phyloP scores from a whole-genome alignment of 2,888 invertebrate genomes.

The Phaedon cochleariae region DNA sequence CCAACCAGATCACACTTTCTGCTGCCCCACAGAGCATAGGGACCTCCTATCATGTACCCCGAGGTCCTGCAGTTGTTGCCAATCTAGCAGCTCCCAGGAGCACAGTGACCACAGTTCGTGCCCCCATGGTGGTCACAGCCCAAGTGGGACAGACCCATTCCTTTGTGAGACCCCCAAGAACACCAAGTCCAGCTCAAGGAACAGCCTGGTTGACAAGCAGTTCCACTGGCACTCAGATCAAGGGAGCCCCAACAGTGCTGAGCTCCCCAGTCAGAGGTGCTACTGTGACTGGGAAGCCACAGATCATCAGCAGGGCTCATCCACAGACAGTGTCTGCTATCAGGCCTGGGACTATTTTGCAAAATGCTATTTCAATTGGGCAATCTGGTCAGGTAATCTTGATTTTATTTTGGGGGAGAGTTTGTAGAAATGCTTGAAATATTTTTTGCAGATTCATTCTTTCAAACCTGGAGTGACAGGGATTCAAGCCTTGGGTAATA shows the following conservation, averaged over 20 bases:
- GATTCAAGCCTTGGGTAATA: constrained; percentile 56
- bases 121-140: constrained; percentile 58
- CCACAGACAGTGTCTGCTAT: constrained; percentile 54
- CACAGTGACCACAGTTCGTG: constrained; percentile 65
- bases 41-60: constrained; percentile 60
- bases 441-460: constrained; percentile 47
- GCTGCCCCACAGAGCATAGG: constrained; percentile 56
- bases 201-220: constrained; percentile 58
- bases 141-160: constrained; percentile 53
- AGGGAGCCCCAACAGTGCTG: constrained; percentile 58
- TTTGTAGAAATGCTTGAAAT: too few species aligned
- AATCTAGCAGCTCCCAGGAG: constrained; percentile 76
- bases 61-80: constrained; percentile 79
- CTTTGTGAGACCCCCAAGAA: constrained; percentile 58
- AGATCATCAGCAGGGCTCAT: constrained; percentile 56
- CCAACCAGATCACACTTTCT: constrained; percentile 59
- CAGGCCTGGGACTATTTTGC: constrained; percentile 58
- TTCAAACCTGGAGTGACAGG: constrained; percentile 56
- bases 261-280: constrained; percentile 58
- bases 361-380: constrained; percentile 60
- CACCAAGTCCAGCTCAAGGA: constrained; percentile 60
- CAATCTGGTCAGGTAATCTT: constrained; percentile 54
- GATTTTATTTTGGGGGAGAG: not conserved
- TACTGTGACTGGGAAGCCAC: constrained; percentile 55
- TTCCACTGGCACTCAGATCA: constrained; percentile 58